Evolutionary conservation across 2,797 vertebrate genomes (phyloP), one percentile per base, ranked within the genome.

Genomic region (Gorsachius magnificus): DNA sequence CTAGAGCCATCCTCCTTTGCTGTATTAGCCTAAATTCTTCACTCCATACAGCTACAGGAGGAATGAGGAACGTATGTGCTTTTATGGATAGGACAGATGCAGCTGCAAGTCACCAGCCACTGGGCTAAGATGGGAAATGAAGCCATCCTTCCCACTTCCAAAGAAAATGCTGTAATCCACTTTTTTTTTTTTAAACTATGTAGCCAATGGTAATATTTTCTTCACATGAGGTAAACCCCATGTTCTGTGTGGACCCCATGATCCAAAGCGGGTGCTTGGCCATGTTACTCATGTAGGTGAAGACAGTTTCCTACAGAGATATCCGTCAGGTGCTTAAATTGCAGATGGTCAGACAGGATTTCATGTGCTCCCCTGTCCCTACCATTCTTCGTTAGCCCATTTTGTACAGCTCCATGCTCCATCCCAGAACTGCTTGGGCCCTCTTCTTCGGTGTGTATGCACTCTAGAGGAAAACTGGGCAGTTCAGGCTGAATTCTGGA

Each of bases 41-140:
- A 18, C 7, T 54, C 14, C 28, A 18, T 57, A 22, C 8, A 69
- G 17, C 12, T 63, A 26, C 25, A 36, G 80, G 41, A 61, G 29
- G 19, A 80, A 57, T 16, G 14, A 17, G 5, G 28, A 46, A 46
- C 0, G 1, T 13, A 4, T 31, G 3, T 31, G 19, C 8, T 51
- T 79, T 72, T n/a, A 36, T 7, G 46, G 31, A 11, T 53, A 69
- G 43, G 26, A 21, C 11, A 74, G 14, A 21, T 3, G 5, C 6
- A 82, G 38, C 8, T 28, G 12, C 31, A 16, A 84, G 28, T 11
- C 17, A 66, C 10, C 9, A 60, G 48, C 26, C 15, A 21, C 19
- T 5, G 18, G n/a, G 22, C 22, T 54, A n/a, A 72, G 46, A 31
- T 13, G 72, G 26, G 31, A 82, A 68, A 43, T 20, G 1, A 87